Evolutionary conservation across 2,888 invertebrate species (phyloP).

Genomic region (Miltochrista miniata): DNA sequence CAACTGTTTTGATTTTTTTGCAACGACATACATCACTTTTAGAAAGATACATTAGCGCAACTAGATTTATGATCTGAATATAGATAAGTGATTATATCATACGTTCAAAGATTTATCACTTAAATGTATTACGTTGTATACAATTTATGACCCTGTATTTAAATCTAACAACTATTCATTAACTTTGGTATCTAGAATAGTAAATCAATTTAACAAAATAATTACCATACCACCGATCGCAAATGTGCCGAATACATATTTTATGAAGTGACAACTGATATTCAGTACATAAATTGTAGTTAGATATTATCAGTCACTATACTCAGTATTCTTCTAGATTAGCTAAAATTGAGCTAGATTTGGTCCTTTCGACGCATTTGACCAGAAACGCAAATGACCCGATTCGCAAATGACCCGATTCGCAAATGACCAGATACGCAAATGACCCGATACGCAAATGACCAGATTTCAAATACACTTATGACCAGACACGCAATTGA

Average conservation of each 20-base stretch:
- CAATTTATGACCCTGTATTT: slow-evolving; percentile 16
- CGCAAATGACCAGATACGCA: no score
- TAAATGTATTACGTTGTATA: slow-evolving; percentile 5
- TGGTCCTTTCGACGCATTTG: no score
- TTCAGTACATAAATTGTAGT: slow-evolving; percentile 25
- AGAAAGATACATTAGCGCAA: background rate
- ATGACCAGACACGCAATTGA: no score
- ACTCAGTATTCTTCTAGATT: slow-evolving; percentile 17
- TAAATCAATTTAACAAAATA: slow-evolving; percentile 38
- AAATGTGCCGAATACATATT: slow-evolving; percentile 51
- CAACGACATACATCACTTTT: no score
- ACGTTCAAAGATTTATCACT: slow-evolving; percentile 1
- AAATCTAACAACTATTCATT: slow-evolving; percentile 19
- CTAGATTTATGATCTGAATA: slow-evolving; percentile 4
- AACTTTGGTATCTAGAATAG: slow-evolving; percentile 19
- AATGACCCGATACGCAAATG: no score
- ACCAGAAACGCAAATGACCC: no score
- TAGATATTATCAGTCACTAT: background rate
- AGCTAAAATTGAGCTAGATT: background rate
- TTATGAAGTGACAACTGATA: slow-evolving; percentile 39
- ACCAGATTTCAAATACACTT: no score
- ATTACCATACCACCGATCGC: slow-evolving; percentile 28
- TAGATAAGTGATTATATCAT: background rate
- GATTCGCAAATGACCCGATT: no score
- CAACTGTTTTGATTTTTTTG: no score